Base-by-base conservation (phyloP, 1,140 invertebrate genomes). In the Dendroctonus ponderosae region DNA sequence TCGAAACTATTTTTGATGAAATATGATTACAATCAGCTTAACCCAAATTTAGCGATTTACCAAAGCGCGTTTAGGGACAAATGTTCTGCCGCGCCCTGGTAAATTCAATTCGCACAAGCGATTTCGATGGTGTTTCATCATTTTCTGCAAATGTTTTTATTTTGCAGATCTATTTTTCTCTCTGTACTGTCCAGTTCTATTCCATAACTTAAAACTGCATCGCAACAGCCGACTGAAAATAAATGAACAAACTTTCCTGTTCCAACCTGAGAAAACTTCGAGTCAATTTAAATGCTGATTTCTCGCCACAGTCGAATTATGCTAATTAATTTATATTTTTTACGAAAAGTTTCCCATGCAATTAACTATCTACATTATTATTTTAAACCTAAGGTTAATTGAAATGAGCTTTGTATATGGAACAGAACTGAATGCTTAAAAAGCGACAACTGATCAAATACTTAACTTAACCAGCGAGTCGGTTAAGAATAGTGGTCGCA, bases 401-500 rank as follows among this genome's bases (percentile, higher is more conserved):
- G 26, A 26, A 26, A 26, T 26, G 26, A 26, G 26, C 26, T 26
- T 26, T 26, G 26, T 3, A 26, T 26, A 26, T 26, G 26, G 26
- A 26, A 26, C 26, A 26, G 26, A 26, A 26, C 26, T 26, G 26
- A 26, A 3, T 8, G 49, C 51, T 62, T 62, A 8, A 48, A 40
- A 59, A 61, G 39, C 62, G 51, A 57, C 46, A 57, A 50, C 44
- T 40, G 39, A 52, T 39, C 26, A 26, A 42, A 56, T 52, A 66
- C 40, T 26, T 39, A 68, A 72, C 72, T 76, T 74, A 75, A 75
- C 74, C 72, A 68, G 41, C n/a, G 41, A 52, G 61, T 53, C 72
- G 73, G 75, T 77, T 77, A 73, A 77, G 76, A 75, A 72, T 70
- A 66, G 70, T 68, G 72, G 66, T 71, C 49, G 70, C 73, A 75